phyloP scores from a whole-genome alignment of 2,888 invertebrate genomes.

The Acanthosepion pharaonis region DNA sequence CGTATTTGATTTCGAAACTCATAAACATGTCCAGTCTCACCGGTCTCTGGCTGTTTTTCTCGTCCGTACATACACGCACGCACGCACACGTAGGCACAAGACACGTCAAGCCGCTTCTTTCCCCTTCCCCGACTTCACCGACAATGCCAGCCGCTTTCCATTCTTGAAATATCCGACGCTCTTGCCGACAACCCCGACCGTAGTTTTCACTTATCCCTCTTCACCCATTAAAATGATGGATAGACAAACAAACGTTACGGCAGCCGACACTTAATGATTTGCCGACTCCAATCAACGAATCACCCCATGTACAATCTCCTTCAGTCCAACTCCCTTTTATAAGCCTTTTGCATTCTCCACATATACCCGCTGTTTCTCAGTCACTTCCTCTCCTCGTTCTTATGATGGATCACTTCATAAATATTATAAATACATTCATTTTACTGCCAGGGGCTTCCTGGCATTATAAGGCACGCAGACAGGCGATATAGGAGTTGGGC shows the following conservation, averaged over 20 bases:
- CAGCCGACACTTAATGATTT: constrained; percentile 4
- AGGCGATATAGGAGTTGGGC: neutral
- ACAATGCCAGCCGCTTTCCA: neutral
- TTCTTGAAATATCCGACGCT: neutral
- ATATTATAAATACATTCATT: constrained; percentile 17
- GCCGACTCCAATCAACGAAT: constrained; percentile 20
- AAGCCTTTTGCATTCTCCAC: constrained; percentile 11
- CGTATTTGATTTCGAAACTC: neutral
- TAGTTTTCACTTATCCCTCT: neutral
- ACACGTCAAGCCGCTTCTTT: neutral
- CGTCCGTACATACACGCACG: neutral
- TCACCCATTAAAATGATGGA: neutral
- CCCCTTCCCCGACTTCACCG: neutral
- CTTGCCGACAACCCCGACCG: neutral
- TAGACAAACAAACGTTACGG: constrained; percentile 33
- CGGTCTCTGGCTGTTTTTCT: neutral
- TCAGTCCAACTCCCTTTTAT: neutral
- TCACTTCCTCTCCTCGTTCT: neutral
- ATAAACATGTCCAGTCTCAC: constrained; percentile 21
- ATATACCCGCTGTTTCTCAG: neutral
- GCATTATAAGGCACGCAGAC: neutral
- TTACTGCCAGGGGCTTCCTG: neutral
- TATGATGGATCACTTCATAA: neutral
- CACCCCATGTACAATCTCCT: neutral
- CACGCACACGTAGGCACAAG: neutral